Conservation (phyloP, 1,140 invertebrate genomes). For the Drosophila insularis region DNA sequence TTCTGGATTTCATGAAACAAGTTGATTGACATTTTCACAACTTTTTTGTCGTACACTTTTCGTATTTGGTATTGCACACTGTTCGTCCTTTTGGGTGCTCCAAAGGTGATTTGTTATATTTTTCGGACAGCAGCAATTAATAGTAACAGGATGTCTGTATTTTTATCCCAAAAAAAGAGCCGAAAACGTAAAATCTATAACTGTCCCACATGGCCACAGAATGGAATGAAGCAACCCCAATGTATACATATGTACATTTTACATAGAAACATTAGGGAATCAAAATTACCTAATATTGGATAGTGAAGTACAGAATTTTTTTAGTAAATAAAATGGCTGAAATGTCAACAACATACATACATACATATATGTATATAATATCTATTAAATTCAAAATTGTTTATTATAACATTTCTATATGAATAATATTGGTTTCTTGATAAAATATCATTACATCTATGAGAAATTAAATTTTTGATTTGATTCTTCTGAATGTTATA, state of each 20-base stretch:
- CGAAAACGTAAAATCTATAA: conserved; percentile 23
- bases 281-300: not conserved
- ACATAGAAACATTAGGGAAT: not conserved
- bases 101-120: conserved; percentile 81
- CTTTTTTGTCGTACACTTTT: conserved; percentile 67
- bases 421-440: no score
- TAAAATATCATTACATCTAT: no score
- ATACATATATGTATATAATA: no score
- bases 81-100: conserved; percentile 64
- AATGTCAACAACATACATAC: no score
- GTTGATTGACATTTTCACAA: conserved; percentile 82
- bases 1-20: conserved; percentile 44
- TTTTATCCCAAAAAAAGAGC: conserved; percentile 36
- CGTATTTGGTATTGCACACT: conserved; percentile 26
- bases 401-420: no score
- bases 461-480: no score
- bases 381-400: no score
- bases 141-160: conserved; percentile 77
- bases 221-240: not conserved
- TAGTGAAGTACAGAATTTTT: not conserved
- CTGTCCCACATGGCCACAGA: conserved; percentile 39
- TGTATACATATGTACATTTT: not conserved
- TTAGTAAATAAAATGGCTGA: no score
- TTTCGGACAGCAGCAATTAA: conserved; percentile 82
- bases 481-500: no score